Percentiles rank a stretch among this genome's conserved stretches.
Conservation (phyloP, 2,113 vertebrate species). For the Pterocles burchelli region DNA sequence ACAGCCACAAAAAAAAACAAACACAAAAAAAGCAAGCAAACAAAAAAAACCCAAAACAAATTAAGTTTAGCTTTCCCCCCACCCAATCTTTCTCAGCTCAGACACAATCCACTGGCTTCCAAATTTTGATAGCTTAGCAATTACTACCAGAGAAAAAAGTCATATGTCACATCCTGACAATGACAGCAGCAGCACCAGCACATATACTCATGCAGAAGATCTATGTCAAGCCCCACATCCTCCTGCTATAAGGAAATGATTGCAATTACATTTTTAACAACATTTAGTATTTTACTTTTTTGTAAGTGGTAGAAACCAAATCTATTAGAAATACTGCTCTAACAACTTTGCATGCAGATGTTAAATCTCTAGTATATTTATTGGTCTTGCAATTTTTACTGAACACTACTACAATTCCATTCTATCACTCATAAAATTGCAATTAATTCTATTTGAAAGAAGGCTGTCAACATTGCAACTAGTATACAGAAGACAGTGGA, state of each 20-base stretch:
- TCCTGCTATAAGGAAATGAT: not conserved
- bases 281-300: not conserved
- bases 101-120: not conserved
- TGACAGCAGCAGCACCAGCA: not conserved
- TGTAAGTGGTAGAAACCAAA: not conserved
- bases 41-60: not conserved
- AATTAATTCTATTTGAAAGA: not conserved
- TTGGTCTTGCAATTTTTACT: not conserved
- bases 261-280: not conserved
- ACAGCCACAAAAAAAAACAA: not conserved
- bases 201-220: not conserved
- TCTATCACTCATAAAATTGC: not conserved
- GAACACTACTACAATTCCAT: not conserved
- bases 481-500: not conserved
- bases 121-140: not conserved
- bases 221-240: not conserved
- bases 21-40: not conserved
- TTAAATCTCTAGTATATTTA: not conserved
- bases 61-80: not conserved
- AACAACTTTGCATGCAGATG: not conserved
- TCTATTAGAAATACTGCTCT: not conserved
- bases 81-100: not conserved
- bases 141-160: not conserved
- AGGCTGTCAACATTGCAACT: not conserved
- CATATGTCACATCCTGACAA: not conserved